Evolutionary conservation across 92 coral and sea anemone genomes (phyloP).

Genomic region (Bergia puertoricense): DNA sequence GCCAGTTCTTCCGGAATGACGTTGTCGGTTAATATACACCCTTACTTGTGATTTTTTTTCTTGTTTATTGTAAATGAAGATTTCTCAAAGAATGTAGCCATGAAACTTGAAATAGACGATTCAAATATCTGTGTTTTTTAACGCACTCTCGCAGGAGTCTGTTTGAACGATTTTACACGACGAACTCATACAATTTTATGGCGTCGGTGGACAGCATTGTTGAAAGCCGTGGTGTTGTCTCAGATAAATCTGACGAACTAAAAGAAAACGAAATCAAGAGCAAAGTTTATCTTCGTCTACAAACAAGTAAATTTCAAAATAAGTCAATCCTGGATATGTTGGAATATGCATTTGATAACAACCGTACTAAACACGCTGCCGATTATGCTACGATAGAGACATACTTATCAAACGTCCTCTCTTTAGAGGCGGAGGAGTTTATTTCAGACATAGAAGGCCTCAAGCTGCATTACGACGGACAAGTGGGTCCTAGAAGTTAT

Average conservation of each 20-base stretch:
- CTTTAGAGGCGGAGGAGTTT: slow-evolving; percentile 73
- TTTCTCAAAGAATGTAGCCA: no score
- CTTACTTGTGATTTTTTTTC: no score
- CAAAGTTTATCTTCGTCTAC: slow-evolving; percentile 55
- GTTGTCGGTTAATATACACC: no score
- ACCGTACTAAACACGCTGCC: slow-evolving; percentile 48
- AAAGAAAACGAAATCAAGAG: slow-evolving; percentile 45
- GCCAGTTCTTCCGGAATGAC: no score
- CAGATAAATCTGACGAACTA: slow-evolving; percentile 42
- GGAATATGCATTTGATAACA: slow-evolving; percentile 57
- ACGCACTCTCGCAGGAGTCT: neutral
- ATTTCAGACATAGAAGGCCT: slow-evolving; percentile 72
- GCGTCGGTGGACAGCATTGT: slow-evolving; percentile 1
- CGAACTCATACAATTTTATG: neutral
- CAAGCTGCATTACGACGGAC: slow-evolving; percentile 25
- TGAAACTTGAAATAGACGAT: neutral
- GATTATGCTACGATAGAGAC: slow-evolving; percentile 64
- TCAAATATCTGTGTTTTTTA: neutral
- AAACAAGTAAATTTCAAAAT: slow-evolving; percentile 46
- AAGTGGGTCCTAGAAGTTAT: neutral
- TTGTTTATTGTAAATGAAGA: no score
- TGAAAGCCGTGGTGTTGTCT: slow-evolving; percentile 73
- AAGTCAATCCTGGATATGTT: slow-evolving; percentile 60
- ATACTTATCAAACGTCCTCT: slow-evolving; percentile 59
- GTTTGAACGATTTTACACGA: neutral